A percentile compares a stretch with the other conserved stretches of the same genome.
Evolutionary conservation across 2,113 vertebrate genomes (phyloP).

Genomic region (Strigops habroptila): DNA sequence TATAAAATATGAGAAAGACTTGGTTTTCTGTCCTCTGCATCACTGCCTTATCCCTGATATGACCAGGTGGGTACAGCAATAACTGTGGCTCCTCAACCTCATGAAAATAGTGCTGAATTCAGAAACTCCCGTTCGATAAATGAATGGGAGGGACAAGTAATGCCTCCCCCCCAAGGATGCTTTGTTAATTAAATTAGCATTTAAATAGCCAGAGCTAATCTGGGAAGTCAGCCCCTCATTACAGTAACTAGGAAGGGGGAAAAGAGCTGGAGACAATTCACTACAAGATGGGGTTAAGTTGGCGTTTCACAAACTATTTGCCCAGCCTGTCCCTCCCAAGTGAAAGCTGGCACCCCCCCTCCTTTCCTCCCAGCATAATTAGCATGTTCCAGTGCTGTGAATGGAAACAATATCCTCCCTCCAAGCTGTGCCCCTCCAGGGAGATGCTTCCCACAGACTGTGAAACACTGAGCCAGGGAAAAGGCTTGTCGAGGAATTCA

Average conservation of each 20-base stretch:
- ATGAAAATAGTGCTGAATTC: background rate
- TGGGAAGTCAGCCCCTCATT: conserved; percentile 63
- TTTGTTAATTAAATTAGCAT: conserved; percentile 68
- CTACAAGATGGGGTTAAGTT: conserved; percentile 61
- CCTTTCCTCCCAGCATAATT: conserved; percentile 28
- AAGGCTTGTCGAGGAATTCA: conserved; percentile 37
- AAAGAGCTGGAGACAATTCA: conserved; percentile 47
- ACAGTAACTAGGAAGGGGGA: conserved; percentile 49
- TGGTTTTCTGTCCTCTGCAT: background rate
- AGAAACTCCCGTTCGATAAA: conserved; percentile 7
- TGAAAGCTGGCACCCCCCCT: conserved; percentile 12
- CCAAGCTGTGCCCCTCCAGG: conserved; percentile 48
- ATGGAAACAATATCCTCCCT: conserved; percentile 66
- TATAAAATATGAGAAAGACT: background rate
- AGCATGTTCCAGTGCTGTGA: conserved; percentile 39
- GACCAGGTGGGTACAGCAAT: background rate
- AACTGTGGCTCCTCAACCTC: background rate
- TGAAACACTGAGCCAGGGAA: conserved; percentile 21
- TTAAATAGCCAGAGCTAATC: conserved; percentile 60
- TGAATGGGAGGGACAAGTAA: conserved; percentile 48
- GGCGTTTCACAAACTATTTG: conserved; percentile 42
- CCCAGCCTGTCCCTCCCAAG: conserved; percentile 42
- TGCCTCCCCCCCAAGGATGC: background rate
- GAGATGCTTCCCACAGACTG: conserved; percentile 61
- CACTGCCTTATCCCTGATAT: background rate